Percentiles rank a stretch among this genome's conserved stretches.
phyloP scores from a whole-genome alignment of 2,113 vertebrate species.

The Prochilodus magdalenae region DNA sequence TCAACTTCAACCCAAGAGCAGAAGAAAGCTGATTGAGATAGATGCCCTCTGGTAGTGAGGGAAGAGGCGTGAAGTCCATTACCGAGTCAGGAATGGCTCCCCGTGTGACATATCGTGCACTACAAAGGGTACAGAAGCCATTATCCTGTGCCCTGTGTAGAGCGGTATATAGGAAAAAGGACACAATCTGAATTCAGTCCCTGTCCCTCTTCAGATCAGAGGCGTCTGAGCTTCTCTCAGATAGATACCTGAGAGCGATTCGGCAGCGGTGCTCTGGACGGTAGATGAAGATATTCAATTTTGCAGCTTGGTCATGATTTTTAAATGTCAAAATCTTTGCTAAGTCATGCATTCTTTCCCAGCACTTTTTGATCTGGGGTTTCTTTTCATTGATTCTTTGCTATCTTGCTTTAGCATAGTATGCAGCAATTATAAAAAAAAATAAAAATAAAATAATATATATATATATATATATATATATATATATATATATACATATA shows the following conservation, averaged over 20 bases:
- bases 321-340: too few relatives aligned
- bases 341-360: too few relatives aligned
- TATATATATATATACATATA: too few relatives aligned
- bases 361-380: too few relatives aligned
- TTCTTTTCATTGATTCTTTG: too few relatives aligned
- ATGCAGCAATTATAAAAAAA: too few relatives aligned
- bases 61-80: neutral
- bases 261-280: neutral
- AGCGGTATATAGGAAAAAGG: neutral
- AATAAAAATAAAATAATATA: too few relatives aligned
- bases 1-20: neutral
- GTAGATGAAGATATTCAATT: neutral
- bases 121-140: neutral
- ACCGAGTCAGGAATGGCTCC: neutral
- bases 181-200: neutral
- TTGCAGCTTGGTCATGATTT: too few relatives aligned
- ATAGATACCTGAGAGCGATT: neutral
- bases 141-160: neutral
- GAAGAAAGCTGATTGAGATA: conserved; percentile 14
- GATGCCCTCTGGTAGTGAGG: neutral
- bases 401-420: too few relatives aligned
- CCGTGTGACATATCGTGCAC: neutral
- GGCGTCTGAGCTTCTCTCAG: neutral
- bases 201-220: neutral
- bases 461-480: too few relatives aligned